These are phyloP conservation scores for Drosophila helvetica DNA, from an alignment of 2,888 invertebrate species.

Conservation along the genomic window DNA sequence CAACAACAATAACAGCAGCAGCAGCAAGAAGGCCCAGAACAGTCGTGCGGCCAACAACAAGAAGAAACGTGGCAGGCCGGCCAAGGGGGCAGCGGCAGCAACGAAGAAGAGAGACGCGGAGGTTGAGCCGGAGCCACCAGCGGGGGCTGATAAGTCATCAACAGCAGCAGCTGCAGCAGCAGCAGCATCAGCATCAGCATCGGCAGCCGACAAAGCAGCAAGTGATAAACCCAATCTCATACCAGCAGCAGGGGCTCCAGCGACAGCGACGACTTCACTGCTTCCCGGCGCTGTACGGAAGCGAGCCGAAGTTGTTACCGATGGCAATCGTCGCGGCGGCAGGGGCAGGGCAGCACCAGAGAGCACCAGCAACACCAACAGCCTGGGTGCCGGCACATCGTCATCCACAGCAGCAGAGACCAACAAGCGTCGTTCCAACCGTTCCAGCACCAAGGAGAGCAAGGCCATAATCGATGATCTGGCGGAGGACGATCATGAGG, in stretches of 20 bases:
- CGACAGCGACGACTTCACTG: constrained; percentile 19
- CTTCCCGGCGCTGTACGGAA: constrained; percentile 85
- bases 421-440: constrained; percentile 81
- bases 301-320: constrained; percentile 84
- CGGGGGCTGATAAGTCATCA: constrained; percentile 56
- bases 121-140: constrained; percentile 38
- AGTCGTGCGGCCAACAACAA: constrained; percentile 37
- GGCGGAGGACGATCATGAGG: constrained; percentile 41
- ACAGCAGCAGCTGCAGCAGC: constrained; percentile 25
- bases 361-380: constrained; percentile 9
- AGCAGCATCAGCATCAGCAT: constrained; percentile 11
- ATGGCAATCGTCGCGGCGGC: constrained; percentile 78
- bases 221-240: constrained; percentile 62
- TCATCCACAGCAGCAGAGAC: constrained; percentile 54
- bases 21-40: constrained; percentile 48
- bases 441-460: constrained; percentile 69
- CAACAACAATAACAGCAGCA: constrained; percentile 58
- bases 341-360: constrained; percentile 76
- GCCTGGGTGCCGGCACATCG: not conserved
- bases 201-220: constrained; percentile 29
- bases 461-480: constrained; percentile 57
- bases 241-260: constrained; percentile 9
- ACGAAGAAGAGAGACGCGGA: constrained; percentile 18
- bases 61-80: constrained; percentile 66
- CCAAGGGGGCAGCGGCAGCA: constrained; percentile 63